phyloP scores from a whole-genome alignment of 2,113 vertebrate genomes.

The Electrona antarctica region DNA sequence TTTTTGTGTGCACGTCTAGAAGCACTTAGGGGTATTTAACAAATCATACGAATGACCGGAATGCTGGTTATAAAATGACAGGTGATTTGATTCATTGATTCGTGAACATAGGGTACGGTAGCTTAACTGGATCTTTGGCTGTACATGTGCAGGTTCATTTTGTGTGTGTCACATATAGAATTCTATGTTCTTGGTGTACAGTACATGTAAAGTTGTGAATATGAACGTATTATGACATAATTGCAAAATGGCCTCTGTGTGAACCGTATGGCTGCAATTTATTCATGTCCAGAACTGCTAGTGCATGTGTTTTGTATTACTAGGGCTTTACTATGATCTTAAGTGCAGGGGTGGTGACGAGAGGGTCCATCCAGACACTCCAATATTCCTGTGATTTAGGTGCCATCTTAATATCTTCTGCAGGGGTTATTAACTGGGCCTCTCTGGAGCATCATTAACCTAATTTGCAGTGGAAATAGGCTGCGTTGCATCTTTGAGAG shows the following conservation, averaged over 20 bases:
- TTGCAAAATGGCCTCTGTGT: too few relatives aligned
- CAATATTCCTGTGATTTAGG: constrained; percentile 64
- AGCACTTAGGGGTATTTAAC: too few relatives aligned
- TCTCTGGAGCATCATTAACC: constrained; percentile 75
- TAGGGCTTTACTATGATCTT: constrained; percentile 21
- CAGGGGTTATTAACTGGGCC: constrained; percentile 71
- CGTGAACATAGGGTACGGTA: not conserved
- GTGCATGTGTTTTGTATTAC: not conserved
- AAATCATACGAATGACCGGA: too few relatives aligned
- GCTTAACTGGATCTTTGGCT: not conserved
- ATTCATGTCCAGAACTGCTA: too few relatives aligned
- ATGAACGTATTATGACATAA: too few relatives aligned
- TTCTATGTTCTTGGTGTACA: not conserved
- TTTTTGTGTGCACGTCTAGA: too few relatives aligned
- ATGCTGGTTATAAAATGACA: too few relatives aligned
- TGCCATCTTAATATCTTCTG: constrained; percentile 66
- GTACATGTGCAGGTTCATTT: not conserved
- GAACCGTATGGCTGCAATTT: too few relatives aligned
- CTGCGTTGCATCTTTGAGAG: constrained; percentile 67
- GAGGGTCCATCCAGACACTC: constrained; percentile 53
- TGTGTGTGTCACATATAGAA: not conserved
- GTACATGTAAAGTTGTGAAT: too few relatives aligned
- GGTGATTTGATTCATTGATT: too few relatives aligned
- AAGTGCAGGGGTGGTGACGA: constrained; percentile 4
- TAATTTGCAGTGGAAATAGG: constrained; percentile 74